phyloP scores from a whole-genome alignment of 2,113 vertebrate genomes.

The Raja brachyura region DNA sequence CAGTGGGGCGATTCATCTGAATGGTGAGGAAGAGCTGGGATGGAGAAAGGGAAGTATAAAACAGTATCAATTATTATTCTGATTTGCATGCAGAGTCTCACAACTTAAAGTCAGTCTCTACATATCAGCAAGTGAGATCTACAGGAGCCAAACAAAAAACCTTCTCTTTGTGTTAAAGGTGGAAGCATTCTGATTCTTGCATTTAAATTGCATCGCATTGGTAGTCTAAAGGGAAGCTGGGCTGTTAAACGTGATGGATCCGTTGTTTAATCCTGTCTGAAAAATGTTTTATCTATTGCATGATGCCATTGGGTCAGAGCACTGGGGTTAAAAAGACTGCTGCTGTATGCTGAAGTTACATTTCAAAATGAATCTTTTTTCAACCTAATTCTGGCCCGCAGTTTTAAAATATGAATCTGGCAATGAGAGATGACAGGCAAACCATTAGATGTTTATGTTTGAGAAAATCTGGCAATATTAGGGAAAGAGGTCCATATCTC shows the following conservation, averaged over 20 bases:
- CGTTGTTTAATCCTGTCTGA: background rate
- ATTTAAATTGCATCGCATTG: background rate
- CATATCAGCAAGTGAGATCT: too few species aligned
- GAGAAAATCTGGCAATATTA: background rate
- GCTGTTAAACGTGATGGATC: background rate
- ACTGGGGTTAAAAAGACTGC: background rate
- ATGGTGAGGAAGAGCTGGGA: too few species aligned
- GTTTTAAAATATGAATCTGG: background rate
- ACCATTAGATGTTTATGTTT: background rate
- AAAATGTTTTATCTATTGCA: background rate
- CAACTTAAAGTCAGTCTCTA: too few species aligned
- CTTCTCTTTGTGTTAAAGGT: too few species aligned
- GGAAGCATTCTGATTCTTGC: too few species aligned
- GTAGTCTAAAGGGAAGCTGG: background rate
- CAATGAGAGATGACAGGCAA: background rate
- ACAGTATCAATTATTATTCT: too few species aligned
- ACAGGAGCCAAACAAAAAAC: too few species aligned
- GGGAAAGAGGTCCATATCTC: background rate
- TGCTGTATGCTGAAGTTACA: background rate
- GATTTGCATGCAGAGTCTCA: too few species aligned
- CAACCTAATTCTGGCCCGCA: background rate
- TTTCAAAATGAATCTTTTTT: background rate
- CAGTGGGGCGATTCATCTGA: too few species aligned
- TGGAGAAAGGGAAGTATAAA: too few species aligned
- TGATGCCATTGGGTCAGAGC: background rate